phyloP scores from a whole-genome alignment of 2,113 vertebrate genomes.

The Sitta europaea region DNA sequence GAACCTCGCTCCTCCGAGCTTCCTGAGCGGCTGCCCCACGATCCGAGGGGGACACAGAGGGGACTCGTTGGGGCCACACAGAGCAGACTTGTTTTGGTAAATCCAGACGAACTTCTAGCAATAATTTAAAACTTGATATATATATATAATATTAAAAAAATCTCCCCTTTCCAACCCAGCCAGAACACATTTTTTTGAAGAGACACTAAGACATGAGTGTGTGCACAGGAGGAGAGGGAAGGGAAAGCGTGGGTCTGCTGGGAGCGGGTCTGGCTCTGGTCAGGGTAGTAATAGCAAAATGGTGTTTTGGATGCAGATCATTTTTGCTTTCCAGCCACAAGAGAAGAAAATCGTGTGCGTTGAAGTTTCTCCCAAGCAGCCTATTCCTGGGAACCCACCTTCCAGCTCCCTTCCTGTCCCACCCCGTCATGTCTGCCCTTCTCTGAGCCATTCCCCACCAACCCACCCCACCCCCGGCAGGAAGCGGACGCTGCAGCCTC shows the following conservation, averaged over 20 bases:
- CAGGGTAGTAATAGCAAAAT: conserved; percentile 53
- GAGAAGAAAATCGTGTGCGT: conserved; percentile 53
- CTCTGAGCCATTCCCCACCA: neutral
- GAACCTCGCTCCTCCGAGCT: conserved; percentile 48
- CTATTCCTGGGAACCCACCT: conserved; percentile 44
- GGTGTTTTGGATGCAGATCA: conserved; percentile 51
- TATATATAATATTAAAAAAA: conserved; percentile 78
- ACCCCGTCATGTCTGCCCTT: conserved; percentile 1
- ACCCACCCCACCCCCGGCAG: conserved; percentile 6
- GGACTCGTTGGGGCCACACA: conserved; percentile 3
- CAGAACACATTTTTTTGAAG: conserved; percentile 3
- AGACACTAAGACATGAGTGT: conserved; percentile 68
- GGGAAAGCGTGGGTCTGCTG: neutral
- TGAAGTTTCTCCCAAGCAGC: conserved; percentile 57
- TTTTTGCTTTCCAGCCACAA: conserved; percentile 62
- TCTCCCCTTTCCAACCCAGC: conserved; percentile 64
- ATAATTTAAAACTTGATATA: conserved; percentile 86
- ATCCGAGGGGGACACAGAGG: conserved; percentile 27
- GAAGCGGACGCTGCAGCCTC: conserved; percentile 8
- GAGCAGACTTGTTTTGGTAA: conserved; percentile 77
- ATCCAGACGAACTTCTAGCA: conserved; percentile 78
- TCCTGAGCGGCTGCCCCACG: conserved; percentile 65
- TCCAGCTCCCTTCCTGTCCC: conserved; percentile 49
- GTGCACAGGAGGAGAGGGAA: conserved; percentile 25
- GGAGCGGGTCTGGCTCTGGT: conserved; percentile 51